phyloP scores from a whole-genome alignment of 2,113 vertebrate species.

The human region DNA sequence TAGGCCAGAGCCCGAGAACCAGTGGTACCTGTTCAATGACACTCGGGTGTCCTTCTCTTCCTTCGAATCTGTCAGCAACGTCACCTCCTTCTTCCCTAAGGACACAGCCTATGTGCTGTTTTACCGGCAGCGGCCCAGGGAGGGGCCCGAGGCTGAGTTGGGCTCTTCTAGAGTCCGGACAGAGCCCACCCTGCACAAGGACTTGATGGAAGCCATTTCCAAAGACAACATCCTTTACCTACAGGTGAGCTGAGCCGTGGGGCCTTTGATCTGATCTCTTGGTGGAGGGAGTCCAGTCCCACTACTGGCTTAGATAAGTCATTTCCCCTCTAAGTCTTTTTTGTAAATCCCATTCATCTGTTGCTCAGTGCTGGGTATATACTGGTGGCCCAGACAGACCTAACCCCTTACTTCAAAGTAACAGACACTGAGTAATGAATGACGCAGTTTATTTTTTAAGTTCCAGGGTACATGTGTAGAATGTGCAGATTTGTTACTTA shows the following conservation, averaged over 20 bases:
- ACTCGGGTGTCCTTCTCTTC: conserved; percentile 90
- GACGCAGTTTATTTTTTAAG: too few relatives aligned
- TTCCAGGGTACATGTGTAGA: too few relatives aligned
- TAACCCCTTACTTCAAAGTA: background rate
- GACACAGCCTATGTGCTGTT: conserved; percentile 90
- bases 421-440: background rate
- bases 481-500: too few relatives aligned
- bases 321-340: background rate
- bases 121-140: conserved; percentile 82
- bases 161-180: conserved; percentile 52
- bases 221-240: conserved; percentile 90
- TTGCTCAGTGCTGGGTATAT: background rate
- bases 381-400: background rate
- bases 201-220: conserved; percentile 89
- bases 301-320: rapidly evolving
- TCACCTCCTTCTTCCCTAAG: conserved; percentile 90
- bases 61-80: conserved; percentile 87
- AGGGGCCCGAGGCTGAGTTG: background rate
- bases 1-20: conserved; percentile 81
- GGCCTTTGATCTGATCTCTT: too few relatives aligned
- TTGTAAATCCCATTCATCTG: background rate
- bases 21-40: conserved; percentile 91
- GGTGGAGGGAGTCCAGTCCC: background rate
- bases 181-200: conserved; percentile 84
- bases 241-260: conserved; percentile 81